A percentile compares a stretch with the other conserved stretches of the same genome.
These are phyloP conservation scores for Bufo bufo DNA, from an alignment of 2,113 vertebrate genomes.

Conservation along the genomic window DNA sequence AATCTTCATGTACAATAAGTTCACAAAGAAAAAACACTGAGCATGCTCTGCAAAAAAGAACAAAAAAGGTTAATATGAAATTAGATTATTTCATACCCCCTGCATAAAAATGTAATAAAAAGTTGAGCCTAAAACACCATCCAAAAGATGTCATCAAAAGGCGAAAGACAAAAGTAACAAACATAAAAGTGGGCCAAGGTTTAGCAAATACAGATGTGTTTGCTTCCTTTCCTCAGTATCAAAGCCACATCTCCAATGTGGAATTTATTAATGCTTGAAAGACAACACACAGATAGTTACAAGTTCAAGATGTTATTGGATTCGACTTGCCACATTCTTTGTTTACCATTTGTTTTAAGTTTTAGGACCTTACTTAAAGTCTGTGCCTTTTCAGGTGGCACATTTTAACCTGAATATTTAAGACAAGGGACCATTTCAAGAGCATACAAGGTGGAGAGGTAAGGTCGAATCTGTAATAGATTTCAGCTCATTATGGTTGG, in stretches of 20 bases:
- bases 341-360: slow-evolving; percentile 55
- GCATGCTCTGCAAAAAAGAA: background rate
- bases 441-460: background rate
- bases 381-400: slow-evolving; percentile 40
- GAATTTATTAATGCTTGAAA: slow-evolving; percentile 73
- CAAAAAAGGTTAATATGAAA: slow-evolving; percentile 22
- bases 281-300: slow-evolving; percentile 69
- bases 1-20: background rate
- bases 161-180: slow-evolving; percentile 59
- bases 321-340: slow-evolving; percentile 61
- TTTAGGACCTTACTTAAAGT: slow-evolving; percentile 58
- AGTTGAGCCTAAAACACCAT: slow-evolving; percentile 48
- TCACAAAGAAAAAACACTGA: background rate
- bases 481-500: background rate
- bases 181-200: slow-evolving; percentile 58
- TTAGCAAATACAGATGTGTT: slow-evolving; percentile 62
- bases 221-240: slow-evolving; percentile 61
- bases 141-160: slow-evolving; percentile 62
- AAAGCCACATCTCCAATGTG: slow-evolving; percentile 69
- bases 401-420: background rate
- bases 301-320: slow-evolving; percentile 75
- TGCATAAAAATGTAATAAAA: slow-evolving; percentile 50
- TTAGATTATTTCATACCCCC: slow-evolving; percentile 39
- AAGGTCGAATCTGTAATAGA: background rate
- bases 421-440: background rate